Percentiles rank a stretch among this genome's conserved stretches.
phyloP scores from a whole-genome alignment of 2,888 invertebrate genomes.

The Acanthosepion pharaonis region DNA sequence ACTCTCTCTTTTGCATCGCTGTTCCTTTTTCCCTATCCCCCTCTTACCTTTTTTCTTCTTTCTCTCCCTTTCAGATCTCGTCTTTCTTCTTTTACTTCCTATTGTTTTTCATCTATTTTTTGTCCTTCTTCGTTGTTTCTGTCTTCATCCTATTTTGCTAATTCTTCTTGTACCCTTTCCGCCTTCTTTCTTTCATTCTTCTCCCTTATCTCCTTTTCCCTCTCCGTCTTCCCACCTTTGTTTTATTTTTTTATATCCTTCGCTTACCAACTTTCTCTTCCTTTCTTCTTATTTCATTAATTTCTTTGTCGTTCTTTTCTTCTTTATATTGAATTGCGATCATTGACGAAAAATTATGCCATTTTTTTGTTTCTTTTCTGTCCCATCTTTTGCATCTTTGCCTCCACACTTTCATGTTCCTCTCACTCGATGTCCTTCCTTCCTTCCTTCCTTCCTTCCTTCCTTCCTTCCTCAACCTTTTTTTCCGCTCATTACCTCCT shows the following conservation, averaged over 20 bases:
- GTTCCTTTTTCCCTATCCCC: neutral
- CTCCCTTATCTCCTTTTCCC: neutral
- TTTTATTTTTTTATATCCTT: neutral
- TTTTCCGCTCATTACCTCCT: neutral
- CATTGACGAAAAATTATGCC: neutral
- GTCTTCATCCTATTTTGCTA: too few species aligned
- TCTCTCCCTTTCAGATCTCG: neutral
- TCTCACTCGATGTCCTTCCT: neutral
- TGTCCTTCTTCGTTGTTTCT: neutral
- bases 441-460: neutral
- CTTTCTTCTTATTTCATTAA: neutral
- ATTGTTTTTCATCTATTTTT: neutral
- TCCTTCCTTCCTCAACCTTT: neutral
- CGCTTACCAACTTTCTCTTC: neutral
- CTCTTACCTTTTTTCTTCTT: neutral
- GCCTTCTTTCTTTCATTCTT: neutral
- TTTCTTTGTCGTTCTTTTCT: neutral
- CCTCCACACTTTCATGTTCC: neutral
- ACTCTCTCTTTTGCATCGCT: neutral
- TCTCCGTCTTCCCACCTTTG: neutral
- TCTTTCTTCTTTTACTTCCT: neutral
- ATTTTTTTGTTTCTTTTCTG: neutral
- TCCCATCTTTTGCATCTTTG: too few species aligned
- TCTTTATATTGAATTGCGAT: neutral
- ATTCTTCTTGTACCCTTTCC: neutral